Conservation (phyloP, 2,797 vertebrate species). For the Bradypodion pumilum region DNA sequence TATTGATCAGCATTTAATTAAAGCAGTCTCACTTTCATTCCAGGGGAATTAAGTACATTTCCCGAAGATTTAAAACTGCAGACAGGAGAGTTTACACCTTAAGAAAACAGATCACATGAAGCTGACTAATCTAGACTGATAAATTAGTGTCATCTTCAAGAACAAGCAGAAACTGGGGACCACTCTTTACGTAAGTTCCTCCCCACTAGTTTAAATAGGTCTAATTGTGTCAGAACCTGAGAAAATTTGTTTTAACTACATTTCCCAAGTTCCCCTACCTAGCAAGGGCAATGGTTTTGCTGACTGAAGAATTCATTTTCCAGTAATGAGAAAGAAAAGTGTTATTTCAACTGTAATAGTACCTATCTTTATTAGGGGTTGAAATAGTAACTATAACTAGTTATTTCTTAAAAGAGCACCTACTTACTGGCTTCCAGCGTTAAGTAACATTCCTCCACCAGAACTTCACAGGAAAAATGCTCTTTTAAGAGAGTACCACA, state of each 20-base stretch:
- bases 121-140: background rate
- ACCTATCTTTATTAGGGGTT: background rate
- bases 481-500: no score
- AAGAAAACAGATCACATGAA: background rate
- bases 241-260: no score
- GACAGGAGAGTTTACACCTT: background rate
- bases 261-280: no score
- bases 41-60: background rate
- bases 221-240: no score
- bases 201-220: no score
- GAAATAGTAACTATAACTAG: background rate
- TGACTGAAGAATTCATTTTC: background rate
- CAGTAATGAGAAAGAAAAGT: background rate
- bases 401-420: background rate
- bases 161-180: background rate
- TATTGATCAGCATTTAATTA: slow-evolving; percentile 35
- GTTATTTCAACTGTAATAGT: background rate
- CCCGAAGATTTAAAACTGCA: background rate
- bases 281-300: no score
- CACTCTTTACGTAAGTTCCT: background rate
- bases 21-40: slow-evolving; percentile 21
- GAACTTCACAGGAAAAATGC: no score
- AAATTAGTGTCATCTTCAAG: background rate
- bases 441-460: no score
- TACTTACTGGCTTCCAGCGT: no score